Conservation (phyloP, 2,888 invertebrate species). For the Cyclophora albipunctata region DNA sequence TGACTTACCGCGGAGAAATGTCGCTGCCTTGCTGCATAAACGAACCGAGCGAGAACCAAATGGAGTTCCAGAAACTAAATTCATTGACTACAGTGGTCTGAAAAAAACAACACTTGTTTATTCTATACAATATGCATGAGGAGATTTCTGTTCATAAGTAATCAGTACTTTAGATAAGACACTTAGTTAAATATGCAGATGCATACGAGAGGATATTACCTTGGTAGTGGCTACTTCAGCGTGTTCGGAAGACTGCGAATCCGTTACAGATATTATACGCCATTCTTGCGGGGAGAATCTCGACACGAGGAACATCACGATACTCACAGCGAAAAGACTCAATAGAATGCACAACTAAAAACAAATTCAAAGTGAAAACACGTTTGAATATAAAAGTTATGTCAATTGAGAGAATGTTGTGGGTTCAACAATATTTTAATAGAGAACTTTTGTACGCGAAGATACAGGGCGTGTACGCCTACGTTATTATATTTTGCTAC, state of each 20-base stretch:
- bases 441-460: background rate
- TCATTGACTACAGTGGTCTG: slow-evolving; percentile 88
- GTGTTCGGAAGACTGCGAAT: slow-evolving; percentile 40
- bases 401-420: no score
- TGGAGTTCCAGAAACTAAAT: slow-evolving; percentile 95
- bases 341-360: slow-evolving; percentile 81
- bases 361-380: slow-evolving; percentile 6
- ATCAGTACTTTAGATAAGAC: background rate
- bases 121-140: background rate
- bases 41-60: slow-evolving; percentile 98
- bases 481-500: slow-evolving; percentile 9
- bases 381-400: no score
- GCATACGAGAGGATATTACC: slow-evolving; percentile 23
- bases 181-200: no score
- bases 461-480: background rate
- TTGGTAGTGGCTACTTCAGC: slow-evolving; percentile 36
- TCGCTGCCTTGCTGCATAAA: slow-evolving; percentile 99
- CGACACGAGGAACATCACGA: slow-evolving; percentile 95
- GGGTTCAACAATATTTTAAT: background rate
- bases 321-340: slow-evolving; percentile 93
- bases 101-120: slow-evolving; percentile 20
- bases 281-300: slow-evolving; percentile 98
- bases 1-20: slow-evolving; percentile 89
- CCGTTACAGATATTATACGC: slow-evolving; percentile 78
- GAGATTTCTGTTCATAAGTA: background rate